A percentile compares a stretch with the other conserved stretches of the same genome.
These are phyloP conservation scores for Agonopterix arenella DNA, from an alignment of 2,888 invertebrate genomes.

Conservation along the genomic window DNA sequence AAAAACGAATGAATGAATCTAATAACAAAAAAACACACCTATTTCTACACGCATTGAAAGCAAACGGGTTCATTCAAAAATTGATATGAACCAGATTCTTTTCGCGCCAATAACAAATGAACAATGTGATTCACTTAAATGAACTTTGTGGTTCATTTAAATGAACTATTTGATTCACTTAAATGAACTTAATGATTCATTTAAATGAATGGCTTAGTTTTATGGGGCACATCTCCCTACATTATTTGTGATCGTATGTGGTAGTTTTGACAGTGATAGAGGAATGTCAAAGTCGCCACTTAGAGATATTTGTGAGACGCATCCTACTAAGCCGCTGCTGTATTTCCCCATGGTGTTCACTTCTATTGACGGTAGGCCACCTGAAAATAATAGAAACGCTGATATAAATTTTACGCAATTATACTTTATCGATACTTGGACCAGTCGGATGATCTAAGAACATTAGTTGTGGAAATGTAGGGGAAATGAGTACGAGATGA, in stretches of 20 bases:
- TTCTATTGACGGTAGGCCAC: conserved; percentile 87
- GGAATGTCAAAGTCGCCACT: conserved; percentile 88
- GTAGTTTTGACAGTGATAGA: conserved; percentile 80
- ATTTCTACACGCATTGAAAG: conserved; percentile 21
- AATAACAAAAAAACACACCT: conserved; percentile 22
- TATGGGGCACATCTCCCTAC: conserved; percentile 67
- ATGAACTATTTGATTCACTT: conserved; percentile 23
- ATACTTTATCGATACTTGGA: too few relatives aligned
- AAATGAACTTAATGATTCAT: conserved; percentile 21
- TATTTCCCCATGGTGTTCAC: conserved; percentile 84
- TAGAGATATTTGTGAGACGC: conserved; percentile 88
- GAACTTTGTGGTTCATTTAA: conserved; percentile 14
- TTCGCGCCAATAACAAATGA: conserved; percentile 16
- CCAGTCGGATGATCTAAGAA: too few relatives aligned
- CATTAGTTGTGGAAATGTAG: too few relatives aligned
- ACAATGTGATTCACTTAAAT: conserved; percentile 24
- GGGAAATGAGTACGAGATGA: too few relatives aligned
- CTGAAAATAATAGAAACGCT: conserved; percentile 57
- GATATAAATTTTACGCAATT: too few relatives aligned
- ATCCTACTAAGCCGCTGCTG: conserved; percentile 85
- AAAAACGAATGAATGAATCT: conserved; percentile 13
- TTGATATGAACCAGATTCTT: conserved; percentile 9
- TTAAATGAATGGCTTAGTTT: conserved; percentile 13
- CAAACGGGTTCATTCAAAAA: conserved; percentile 13
- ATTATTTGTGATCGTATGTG: conserved; percentile 77